phyloP scores from a whole-genome alignment of 1,140 invertebrate genomes.

The Ceratina calcarata region DNA sequence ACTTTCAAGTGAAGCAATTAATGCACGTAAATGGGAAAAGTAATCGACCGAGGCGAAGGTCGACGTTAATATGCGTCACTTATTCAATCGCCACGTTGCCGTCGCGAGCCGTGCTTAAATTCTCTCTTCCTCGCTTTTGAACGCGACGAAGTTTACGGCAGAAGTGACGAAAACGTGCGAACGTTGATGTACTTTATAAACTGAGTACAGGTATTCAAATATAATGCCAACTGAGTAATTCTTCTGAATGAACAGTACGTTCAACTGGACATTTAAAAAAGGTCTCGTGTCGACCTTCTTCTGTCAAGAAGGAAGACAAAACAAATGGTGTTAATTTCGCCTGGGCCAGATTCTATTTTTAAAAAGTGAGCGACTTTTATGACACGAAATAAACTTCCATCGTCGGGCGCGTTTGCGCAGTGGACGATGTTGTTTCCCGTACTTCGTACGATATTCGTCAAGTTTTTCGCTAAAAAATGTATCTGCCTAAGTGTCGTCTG shows the following conservation, averaged over 20 bases:
- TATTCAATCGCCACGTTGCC: constrained; percentile 2
- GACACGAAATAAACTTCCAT: constrained; percentile 33
- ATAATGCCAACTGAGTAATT: too few species aligned
- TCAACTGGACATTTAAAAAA: too few species aligned
- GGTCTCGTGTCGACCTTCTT: too few species aligned
- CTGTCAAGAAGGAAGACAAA: too few species aligned
- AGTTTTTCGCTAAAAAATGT: constrained; percentile 17
- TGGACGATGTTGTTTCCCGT: not conserved
- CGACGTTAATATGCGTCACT: constrained; percentile 27
- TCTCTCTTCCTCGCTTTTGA: not conserved
- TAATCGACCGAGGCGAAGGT: constrained; percentile 18
- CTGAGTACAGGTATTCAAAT: too few species aligned
- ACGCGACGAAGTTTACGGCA: not conserved
- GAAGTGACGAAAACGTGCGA: not conserved
- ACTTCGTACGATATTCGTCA: not conserved
- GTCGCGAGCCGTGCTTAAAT: not conserved
- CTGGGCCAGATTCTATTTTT: not conserved
- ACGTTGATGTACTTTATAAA: too few species aligned
- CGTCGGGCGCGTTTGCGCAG: not conserved
- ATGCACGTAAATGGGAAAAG: constrained; percentile 30
- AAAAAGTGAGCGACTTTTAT: constrained; percentile 42
- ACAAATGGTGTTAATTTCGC: too few species aligned
- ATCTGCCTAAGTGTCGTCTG: not conserved
- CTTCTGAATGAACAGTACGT: too few species aligned
- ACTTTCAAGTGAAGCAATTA: constrained; percentile 34